Percentiles rank a stretch among this genome's conserved stretches.
These are phyloP conservation scores for Odobenus rosmarus DNA, from an alignment of 2,113 vertebrate genomes.

Conservation along the genomic window DNA sequence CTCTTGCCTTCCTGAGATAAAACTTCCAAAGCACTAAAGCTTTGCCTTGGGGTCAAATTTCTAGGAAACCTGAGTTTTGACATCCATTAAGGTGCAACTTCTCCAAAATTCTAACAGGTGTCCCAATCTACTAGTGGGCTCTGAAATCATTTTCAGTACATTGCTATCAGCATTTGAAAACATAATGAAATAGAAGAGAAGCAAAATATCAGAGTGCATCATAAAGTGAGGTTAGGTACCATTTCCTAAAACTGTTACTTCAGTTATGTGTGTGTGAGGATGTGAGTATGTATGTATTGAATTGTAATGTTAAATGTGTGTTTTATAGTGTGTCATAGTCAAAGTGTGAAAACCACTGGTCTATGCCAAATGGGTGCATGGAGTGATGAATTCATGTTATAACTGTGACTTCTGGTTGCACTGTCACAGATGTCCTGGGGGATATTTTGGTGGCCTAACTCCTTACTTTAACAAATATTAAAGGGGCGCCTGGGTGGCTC, in stretches of 20 bases:
- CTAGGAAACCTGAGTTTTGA: neutral
- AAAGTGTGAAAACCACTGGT: neutral
- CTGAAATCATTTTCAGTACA: neutral
- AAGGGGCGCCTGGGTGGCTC: neutral
- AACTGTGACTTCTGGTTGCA: neutral
- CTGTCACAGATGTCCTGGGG: neutral
- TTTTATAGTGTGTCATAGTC: neutral
- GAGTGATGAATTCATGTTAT: neutral
- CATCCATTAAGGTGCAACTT: neutral
- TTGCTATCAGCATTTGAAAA: conserved; percentile 15
- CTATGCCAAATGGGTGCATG: neutral
- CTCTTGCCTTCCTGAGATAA: conserved; percentile 21
- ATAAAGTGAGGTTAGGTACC: neutral
- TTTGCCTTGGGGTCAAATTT: neutral
- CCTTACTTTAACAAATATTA: neutral
- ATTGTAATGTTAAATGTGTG: neutral
- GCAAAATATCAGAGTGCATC: neutral
- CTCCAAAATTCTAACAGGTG: neutral
- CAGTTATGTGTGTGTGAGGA: neutral
- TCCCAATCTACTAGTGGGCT: neutral
- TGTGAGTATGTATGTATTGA: neutral
- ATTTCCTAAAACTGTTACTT: conserved; percentile 6
- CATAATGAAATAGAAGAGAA: neutral
- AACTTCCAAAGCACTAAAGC: neutral
- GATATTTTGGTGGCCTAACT: neutral